Evolutionary conservation across 2,888 invertebrate species (phyloP).

Genomic region (Epinotia brunnichana): DNA sequence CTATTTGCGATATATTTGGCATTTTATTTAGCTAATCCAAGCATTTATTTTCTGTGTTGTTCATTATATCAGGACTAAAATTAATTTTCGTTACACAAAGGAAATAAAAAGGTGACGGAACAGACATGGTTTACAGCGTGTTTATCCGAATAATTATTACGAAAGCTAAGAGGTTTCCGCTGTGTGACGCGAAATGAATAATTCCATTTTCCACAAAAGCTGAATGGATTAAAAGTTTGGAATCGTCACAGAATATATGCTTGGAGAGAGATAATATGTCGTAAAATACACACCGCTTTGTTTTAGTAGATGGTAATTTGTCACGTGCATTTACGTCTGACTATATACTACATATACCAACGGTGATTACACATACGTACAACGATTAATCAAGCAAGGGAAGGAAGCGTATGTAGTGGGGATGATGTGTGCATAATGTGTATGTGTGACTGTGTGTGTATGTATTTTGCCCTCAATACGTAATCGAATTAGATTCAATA

Average conservation of each 20-base stretch:
- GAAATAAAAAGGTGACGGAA: neutral
- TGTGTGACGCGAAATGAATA: too few relatives aligned
- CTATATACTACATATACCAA: neutral
- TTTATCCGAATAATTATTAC: too few relatives aligned
- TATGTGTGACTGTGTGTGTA: conserved; percentile 20
- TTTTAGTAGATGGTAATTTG: neutral
- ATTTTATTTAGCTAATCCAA: too few relatives aligned
- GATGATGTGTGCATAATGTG: conserved; percentile 28
- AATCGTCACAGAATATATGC: neutral
- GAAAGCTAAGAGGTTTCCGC: too few relatives aligned
- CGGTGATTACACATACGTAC: neutral
- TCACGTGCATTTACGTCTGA: neutral
- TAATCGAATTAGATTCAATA: neutral
- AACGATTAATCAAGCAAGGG: conserved; percentile 27
- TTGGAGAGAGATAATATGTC: neutral
- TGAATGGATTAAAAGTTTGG: too few relatives aligned
- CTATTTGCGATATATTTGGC: too few relatives aligned
- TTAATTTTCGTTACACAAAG: conserved; percentile 1
- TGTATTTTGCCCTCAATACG: neutral
- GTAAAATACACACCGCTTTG: neutral
- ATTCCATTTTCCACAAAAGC: too few relatives aligned
- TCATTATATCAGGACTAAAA: neutral
- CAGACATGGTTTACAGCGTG: neutral
- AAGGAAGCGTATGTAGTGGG: conserved; percentile 20
- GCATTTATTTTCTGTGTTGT: neutral